Conservation (phyloP, 1,140 invertebrate genomes). For the Trichonephila clavata region DNA sequence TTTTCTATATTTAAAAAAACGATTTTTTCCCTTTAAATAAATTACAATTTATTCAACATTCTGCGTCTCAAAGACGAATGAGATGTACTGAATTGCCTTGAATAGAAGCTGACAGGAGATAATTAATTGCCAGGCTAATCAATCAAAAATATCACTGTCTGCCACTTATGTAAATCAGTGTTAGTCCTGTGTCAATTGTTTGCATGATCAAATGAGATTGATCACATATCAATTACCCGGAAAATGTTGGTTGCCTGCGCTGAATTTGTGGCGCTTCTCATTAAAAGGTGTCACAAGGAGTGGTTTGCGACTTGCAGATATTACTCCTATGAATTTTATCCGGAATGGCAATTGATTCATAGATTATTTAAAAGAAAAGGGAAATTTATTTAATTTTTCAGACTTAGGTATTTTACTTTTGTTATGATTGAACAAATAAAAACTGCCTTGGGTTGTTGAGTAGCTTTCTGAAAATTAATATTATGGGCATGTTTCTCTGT, state of each 20-base stretch:
- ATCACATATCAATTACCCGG: slow-evolving; percentile 42
- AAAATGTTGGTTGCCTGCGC: background rate
- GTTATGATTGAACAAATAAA: no score
- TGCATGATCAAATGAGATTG: slow-evolving; percentile 55
- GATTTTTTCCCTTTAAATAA: no score
- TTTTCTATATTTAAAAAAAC: no score
- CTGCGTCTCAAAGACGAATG: background rate
- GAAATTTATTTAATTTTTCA: no score
- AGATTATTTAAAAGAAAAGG: no score
- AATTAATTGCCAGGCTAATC: slow-evolving; percentile 43
- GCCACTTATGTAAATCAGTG: background rate
- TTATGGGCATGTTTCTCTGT: no score
- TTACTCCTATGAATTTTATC: no score
- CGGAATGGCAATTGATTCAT: no score
- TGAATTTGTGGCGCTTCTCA: background rate
- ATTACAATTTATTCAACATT: background rate
- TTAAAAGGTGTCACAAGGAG: background rate
- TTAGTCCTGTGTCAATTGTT: slow-evolving; percentile 41
- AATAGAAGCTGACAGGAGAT: background rate
- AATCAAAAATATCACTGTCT: slow-evolving; percentile 36
- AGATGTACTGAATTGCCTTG: background rate
- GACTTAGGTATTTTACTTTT: no score
- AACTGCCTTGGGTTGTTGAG: no score
- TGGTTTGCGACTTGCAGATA: background rate
- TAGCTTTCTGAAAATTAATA: no score